Base-by-base conservation (phyloP, 2,888 invertebrate species). In the Leucophenga maculata region DNA sequence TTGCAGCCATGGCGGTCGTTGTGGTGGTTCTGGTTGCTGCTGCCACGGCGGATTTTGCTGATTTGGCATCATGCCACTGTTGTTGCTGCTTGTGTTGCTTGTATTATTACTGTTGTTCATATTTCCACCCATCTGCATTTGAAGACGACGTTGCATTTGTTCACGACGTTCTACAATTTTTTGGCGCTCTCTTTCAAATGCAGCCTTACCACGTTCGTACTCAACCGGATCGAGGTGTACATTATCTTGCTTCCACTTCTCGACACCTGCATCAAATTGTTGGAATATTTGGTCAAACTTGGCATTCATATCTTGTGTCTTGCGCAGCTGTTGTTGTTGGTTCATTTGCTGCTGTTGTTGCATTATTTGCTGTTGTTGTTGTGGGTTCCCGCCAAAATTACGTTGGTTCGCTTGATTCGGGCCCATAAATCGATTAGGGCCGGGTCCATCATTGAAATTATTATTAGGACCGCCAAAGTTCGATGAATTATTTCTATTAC, bases 241-340 rank as follows among this genome's bases (percentile, higher is more conserved):
- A 89, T 97, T 97, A 83, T 96, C 95, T 74, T 93, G 92, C 86
- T 95, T 95, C 97, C 97, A 97, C 79, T 94, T 94, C 81, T 94
- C 93, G 87, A 97, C 97, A 86, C 97, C 95, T 77, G 94, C 92
- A 88, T 97, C 96, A 97, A 97, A 97, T 84, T 95, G 93, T 80
- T 93, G 92, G 86, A 97, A 97, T 87, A 97, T 95, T 73, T 93
- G 92, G 85, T 96, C 95, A 89, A 97, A 97, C 86, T 93, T 93
- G 88, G 97, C 96, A 79, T 95, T 95, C 44, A 87, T 68, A 6
- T 85, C 85, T 14, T 94, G 93, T 11, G 92, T 91, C 92, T 93
- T 93, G 77, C 94, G 93, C 81, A 92, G 93, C 85, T 93, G 93
- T 77, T 93, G 93, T 82, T 93, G 93, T 65, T 52, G 65, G 22